phyloP scores from a whole-genome alignment of 2,113 vertebrate genomes.

The Sinocyclocheilus grahami region DNA sequence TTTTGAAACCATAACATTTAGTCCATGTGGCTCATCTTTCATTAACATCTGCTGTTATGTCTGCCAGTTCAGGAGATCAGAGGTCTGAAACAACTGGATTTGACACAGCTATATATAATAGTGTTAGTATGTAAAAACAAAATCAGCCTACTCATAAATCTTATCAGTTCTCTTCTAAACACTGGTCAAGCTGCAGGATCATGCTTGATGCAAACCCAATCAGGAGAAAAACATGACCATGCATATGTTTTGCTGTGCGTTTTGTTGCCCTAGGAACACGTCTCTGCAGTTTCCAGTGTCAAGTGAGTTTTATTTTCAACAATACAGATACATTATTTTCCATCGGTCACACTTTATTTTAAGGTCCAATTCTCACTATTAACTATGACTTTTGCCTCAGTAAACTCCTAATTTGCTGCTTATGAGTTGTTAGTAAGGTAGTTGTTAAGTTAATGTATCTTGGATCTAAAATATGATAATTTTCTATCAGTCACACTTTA shows the following conservation, averaged over 20 bases:
- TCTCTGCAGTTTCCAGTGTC: background rate
- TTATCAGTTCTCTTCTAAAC: conserved; percentile 19
- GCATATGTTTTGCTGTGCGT: background rate
- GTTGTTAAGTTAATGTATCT: no score
- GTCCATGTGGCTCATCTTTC: conserved; percentile 1
- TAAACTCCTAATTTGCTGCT: background rate
- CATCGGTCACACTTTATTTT: background rate
- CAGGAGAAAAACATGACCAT: background rate
- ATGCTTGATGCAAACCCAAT: background rate
- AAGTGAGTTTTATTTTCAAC: background rate
- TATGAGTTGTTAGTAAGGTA: no score
- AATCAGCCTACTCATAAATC: conserved; percentile 30
- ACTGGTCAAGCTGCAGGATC: conserved; percentile 16
- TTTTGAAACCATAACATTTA: conserved; percentile 23
- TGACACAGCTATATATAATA: conserved; percentile 37
- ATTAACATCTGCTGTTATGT: conserved; percentile 28
- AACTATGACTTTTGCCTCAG: background rate
- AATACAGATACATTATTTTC: background rate
- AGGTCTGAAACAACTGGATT: conserved; percentile 19
- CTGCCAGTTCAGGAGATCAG: conserved; percentile 28
- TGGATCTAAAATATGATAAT: no score
- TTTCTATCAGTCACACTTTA: no score
- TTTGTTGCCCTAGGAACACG: background rate
- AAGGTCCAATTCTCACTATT: background rate
- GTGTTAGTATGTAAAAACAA: conserved; percentile 20